Evolutionary conservation across 2,797 vertebrate species (phyloP).

Genomic region (Diceros bicornis): DNA sequence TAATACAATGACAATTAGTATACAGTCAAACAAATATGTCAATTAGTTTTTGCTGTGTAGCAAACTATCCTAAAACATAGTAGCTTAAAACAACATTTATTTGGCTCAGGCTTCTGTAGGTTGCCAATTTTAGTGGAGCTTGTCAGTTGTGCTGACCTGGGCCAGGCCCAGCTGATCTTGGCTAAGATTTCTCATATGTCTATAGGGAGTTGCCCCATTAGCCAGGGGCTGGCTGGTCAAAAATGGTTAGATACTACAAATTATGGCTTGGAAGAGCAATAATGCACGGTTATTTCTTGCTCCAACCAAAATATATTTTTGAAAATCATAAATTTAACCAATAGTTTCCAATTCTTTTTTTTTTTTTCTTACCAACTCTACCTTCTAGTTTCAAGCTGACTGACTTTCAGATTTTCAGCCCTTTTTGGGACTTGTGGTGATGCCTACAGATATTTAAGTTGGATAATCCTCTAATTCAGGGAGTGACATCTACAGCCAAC

Average conservation of each 20-base stretch:
- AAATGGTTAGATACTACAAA: background rate
- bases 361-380: background rate
- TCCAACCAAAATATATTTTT: background rate
- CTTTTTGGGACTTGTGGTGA: background rate
- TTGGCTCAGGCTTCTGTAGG: background rate
- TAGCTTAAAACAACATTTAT: background rate
- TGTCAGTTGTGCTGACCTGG: background rate
- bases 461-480: background rate
- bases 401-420: background rate
- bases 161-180: no score
- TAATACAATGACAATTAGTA: background rate
- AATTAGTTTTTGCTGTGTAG: background rate
- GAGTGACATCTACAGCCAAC: background rate
- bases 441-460: background rate
- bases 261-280: background rate
- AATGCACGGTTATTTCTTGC: background rate
- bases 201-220: background rate
- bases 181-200: background rate
- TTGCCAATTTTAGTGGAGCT: background rate
- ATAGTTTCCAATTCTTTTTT: background rate
- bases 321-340: slow-evolving; percentile 36
- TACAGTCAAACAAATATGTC: background rate
- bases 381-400: background rate
- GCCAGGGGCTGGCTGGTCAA: background rate
- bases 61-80: background rate